Evolutionary conservation across 1,140 invertebrate species (phyloP).

Genomic region (Nasonia longicornis): DNA sequence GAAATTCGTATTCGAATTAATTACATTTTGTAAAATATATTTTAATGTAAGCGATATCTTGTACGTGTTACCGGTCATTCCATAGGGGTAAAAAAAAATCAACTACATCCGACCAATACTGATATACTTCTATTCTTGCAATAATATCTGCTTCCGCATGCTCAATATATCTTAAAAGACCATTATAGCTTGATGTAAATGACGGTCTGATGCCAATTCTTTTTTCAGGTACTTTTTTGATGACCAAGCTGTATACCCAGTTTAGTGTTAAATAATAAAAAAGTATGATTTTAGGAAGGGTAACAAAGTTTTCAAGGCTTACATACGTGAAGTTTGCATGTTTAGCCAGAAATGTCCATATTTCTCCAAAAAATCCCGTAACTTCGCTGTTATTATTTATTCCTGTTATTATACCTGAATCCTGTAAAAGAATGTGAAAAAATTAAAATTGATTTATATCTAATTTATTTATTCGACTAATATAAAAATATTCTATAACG

Average conservation of each 20-base stretch:
- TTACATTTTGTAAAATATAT: neutral
- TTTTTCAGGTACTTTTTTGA: neutral
- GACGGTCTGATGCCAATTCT: neutral
- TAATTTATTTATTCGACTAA: no score
- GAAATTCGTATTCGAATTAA: neutral
- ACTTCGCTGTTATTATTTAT: neutral
- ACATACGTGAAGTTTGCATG: slow-evolving; percentile 9
- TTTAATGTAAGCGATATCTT: neutral
- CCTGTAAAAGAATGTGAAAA: neutral
- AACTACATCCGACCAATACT: neutral
- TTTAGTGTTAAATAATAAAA: neutral
- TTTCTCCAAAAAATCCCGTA: slow-evolving; percentile 11
- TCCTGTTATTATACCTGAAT: neutral
- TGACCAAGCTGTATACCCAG: neutral
- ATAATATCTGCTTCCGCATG: neutral
- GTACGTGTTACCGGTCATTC: neutral
- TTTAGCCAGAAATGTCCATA: neutral
- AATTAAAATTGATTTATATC: no score
- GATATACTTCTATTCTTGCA: neutral
- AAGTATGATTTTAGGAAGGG: neutral
- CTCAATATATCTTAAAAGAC: slow-evolving; percentile 11
- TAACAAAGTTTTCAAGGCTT: neutral
- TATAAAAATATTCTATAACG: no score
- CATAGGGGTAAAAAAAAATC: slow-evolving; percentile 12
- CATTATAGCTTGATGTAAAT: neutral